These are phyloP conservation scores for Pygmarrhopalites habei DNA, from an alignment of 1,140 invertebrate species.

Conservation along the genomic window DNA sequence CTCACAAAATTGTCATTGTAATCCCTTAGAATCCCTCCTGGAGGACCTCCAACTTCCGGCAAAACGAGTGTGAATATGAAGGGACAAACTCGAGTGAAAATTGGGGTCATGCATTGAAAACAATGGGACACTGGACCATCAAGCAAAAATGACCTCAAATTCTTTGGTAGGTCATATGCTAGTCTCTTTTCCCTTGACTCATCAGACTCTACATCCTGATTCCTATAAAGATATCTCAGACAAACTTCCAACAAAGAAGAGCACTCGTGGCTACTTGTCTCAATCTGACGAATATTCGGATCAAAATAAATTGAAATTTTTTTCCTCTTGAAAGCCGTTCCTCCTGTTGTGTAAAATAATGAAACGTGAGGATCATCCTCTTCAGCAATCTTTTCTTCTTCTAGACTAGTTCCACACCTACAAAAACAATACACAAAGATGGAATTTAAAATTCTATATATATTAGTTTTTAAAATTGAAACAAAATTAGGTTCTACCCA, in stretches of 20 bases:
- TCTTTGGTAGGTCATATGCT: slow-evolving; percentile 14
- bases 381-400: too few species aligned
- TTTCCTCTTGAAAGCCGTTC: not conserved
- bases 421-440: too few species aligned
- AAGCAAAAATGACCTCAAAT: slow-evolving; percentile 14
- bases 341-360: not conserved
- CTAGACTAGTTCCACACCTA: too few species aligned
- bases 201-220: slow-evolving; percentile 1
- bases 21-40: too few species aligned
- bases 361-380: too few species aligned
- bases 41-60: too few species aligned
- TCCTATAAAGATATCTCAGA: slow-evolving; percentile 17
- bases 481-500: too few species aligned
- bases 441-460: too few species aligned
- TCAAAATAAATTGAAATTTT: slow-evolving; percentile 27
- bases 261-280: slow-evolving; percentile 1
- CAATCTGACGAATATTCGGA: slow-evolving; percentile 13
- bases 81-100: slow-evolving; percentile 23
- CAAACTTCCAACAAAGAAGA: slow-evolving; percentile 23
- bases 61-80: slow-evolving; percentile 19
- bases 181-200: not conserved
- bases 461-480: too few species aligned
- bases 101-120: slow-evolving; percentile 22
- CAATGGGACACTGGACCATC: slow-evolving; percentile 20
- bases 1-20: too few species aligned